A percentile compares a stretch with the other conserved stretches of the same genome.
Conservation (phyloP, 2,888 invertebrate genomes). For the Syrista parreyssii region DNA sequence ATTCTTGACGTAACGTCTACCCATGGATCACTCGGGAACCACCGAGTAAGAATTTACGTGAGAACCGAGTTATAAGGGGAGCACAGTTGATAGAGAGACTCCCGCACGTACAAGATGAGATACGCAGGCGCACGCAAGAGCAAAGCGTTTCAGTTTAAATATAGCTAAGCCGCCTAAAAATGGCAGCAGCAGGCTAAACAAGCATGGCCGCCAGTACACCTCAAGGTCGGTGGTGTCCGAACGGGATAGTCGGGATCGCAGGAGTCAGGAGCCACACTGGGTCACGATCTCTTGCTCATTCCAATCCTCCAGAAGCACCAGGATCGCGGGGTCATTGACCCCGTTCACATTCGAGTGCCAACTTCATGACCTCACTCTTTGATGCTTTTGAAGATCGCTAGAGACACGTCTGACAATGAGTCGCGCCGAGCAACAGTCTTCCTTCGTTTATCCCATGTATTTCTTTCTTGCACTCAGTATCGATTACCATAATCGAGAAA, state of each 20-base stretch:
- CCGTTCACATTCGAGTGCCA: conserved; percentile 35
- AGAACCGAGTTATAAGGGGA: background rate
- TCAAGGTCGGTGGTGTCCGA: conserved; percentile 36
- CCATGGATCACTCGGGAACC: background rate
- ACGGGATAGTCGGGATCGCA: conserved; percentile 26
- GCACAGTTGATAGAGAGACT: background rate
- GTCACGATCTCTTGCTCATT: conserved; percentile 50
- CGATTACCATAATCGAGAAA: background rate
- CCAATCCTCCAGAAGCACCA: conserved; percentile 16
- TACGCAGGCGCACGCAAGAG: conserved; percentile 5
- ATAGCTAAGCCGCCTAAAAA: conserved; percentile 32
- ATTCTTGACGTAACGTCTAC: background rate
- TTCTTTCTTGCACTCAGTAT: background rate
- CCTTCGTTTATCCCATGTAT: background rate
- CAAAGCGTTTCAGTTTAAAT: conserved; percentile 25
- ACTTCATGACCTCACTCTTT: background rate
- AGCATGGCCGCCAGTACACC: conserved; percentile 23
- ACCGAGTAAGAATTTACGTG: background rate
- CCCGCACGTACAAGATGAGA: background rate
- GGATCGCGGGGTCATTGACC: conserved; percentile 43
- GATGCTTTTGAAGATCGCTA: background rate
- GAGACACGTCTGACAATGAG: background rate
- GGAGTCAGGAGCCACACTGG: conserved; percentile 35
- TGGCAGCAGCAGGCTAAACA: conserved; percentile 31
- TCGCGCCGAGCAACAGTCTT: background rate